A percentile compares a stretch with the other conserved stretches of the same genome.
Conservation (phyloP, 2,113 vertebrate species). For the Eurystomus gularis region DNA sequence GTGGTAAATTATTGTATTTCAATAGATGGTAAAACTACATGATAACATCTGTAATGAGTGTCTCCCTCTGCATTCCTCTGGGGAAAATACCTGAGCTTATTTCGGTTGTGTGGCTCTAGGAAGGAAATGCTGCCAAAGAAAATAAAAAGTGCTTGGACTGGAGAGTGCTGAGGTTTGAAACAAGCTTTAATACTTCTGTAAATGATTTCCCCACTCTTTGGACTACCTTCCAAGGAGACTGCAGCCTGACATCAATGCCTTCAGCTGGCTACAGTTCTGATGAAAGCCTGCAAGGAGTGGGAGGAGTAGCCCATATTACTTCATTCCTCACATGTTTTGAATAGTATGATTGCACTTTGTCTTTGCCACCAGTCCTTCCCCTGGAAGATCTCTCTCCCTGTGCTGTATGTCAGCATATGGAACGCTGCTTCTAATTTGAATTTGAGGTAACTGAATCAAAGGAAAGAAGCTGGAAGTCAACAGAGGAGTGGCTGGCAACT, state of each 20-base stretch:
- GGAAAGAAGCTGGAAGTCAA: not conserved
- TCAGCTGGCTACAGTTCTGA: slow-evolving; percentile 47
- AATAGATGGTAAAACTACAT: not conserved
- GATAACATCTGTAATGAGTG: not conserved
- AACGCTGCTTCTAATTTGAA: not conserved
- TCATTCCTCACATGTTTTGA: slow-evolving; percentile 34
- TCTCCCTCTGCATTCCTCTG: not conserved
- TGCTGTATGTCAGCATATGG: not conserved
- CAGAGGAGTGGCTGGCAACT: not conserved
- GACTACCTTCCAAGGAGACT: slow-evolving; percentile 20
- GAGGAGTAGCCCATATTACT: slow-evolving; percentile 15
- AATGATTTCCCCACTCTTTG: slow-evolving; percentile 6
- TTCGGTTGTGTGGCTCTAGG: not conserved
- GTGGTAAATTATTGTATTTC: not conserved
- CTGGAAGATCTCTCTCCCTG: not conserved
- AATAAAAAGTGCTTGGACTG: not conserved
- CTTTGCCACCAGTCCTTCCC: slow-evolving; percentile 6
- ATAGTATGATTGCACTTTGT: not conserved
- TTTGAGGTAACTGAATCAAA: not conserved
- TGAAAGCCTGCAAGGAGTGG: not conserved
- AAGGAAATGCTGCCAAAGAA: slow-evolving; percentile 4
- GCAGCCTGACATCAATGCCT: slow-evolving; percentile 22
- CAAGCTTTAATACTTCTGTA: slow-evolving; percentile 4
- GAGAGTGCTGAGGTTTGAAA: not conserved
- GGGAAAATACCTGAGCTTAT: not conserved